These are phyloP conservation scores for Percopsis transmontana DNA, from an alignment of 2,113 vertebrate species.

Conservation along the genomic window DNA sequence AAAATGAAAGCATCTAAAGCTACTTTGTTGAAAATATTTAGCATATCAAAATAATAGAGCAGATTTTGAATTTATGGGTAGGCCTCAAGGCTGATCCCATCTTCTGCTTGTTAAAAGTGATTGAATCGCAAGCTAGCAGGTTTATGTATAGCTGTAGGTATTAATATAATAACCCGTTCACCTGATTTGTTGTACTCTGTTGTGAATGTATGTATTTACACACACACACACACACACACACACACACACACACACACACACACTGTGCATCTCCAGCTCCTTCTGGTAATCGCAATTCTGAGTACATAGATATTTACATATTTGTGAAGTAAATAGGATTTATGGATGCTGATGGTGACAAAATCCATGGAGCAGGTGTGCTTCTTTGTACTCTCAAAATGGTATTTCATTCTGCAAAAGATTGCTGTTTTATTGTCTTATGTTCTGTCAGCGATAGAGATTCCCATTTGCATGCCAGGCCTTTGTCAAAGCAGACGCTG, in stretches of 20 bases:
- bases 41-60: no score
- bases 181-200: neutral
- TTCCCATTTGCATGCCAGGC: neutral
- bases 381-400: slow-evolving; percentile 6
- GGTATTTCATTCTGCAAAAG: slow-evolving; percentile 1
- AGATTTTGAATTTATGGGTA: neutral
- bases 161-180: neutral
- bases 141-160: neutral
- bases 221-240: no score
- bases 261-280: neutral
- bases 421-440: no score
- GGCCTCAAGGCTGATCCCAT: neutral
- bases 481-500: neutral
- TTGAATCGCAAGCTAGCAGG: neutral
- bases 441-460: no score
- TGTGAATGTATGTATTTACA: slow-evolving; percentile 14
- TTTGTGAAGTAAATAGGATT: slow-evolving; percentile 32
- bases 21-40: neutral
- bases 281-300: slow-evolving; percentile 21
- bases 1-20: neutral
- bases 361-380: slow-evolving; percentile 6
- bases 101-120: neutral
- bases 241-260: no score
- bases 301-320: slow-evolving; percentile 34
- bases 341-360: slow-evolving; percentile 24